A percentile compares a stretch with the other conserved stretches of the same genome.
phyloP scores from a whole-genome alignment of 2,888 invertebrate genomes.

The Habrosyne pyritoides region DNA sequence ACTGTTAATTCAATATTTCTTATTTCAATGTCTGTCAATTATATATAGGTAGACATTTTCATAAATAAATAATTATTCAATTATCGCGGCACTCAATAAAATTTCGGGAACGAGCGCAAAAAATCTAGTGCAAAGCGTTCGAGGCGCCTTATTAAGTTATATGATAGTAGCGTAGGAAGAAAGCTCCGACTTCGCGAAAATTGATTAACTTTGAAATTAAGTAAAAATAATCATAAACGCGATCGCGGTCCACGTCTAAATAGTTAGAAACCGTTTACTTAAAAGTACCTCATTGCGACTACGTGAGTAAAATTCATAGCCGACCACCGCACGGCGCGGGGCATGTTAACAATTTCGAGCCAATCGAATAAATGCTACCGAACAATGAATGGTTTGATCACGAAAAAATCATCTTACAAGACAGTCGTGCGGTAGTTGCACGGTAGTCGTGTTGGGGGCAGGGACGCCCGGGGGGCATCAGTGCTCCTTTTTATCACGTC shows the following conservation, averaged over 20 bases:
- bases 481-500: conserved; percentile 22
- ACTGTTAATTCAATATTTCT: too few relatives aligned
- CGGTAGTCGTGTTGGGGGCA: conserved; percentile 65
- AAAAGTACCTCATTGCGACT: conserved; percentile 29
- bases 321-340: conserved; percentile 46
- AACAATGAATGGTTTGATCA: conserved; percentile 81
- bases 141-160: too few relatives aligned
- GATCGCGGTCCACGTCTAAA: conserved; percentile 26
- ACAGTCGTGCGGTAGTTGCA: conserved; percentile 67
- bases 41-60: too few relatives aligned
- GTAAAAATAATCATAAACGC: conserved; percentile 12
- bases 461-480: conserved; percentile 18
- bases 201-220: background rate
- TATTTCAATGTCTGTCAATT: too few relatives aligned
- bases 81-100: too few relatives aligned
- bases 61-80: too few relatives aligned
- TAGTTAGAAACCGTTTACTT: conserved; percentile 26
- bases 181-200: too few relatives aligned
- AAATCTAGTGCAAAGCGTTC: too few relatives aligned
- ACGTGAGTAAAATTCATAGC: conserved; percentile 58
- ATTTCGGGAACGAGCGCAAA: too few relatives aligned
- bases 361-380: conserved; percentile 76
- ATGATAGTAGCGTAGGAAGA: too few relatives aligned
- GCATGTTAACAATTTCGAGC: conserved; percentile 73
- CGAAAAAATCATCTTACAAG: conserved; percentile 82